Conservation (phyloP, 1,140 invertebrate genomes). For the Pseudachorutes palmiensis region DNA sequence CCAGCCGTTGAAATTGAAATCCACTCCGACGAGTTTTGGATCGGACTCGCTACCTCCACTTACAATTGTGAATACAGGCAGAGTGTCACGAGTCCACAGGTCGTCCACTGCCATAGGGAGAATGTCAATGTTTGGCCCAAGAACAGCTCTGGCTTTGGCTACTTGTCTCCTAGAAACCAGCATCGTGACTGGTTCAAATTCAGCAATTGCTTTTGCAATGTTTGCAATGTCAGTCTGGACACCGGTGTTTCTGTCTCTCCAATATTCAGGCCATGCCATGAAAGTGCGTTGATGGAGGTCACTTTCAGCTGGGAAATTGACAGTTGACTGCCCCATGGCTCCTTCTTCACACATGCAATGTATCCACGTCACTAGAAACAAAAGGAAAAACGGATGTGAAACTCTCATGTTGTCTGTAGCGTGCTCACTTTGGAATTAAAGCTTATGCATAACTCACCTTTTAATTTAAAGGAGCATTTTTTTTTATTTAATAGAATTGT, state of each 20-base stretch:
- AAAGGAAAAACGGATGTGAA: no score
- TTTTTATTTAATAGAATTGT: no score
- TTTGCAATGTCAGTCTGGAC: background rate
- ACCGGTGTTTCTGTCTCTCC: background rate
- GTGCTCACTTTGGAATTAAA: no score
- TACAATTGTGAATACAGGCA: slow-evolving; percentile 3
- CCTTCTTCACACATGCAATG: no score
- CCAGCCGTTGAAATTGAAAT: slow-evolving; percentile 26
- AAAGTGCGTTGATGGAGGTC: background rate
- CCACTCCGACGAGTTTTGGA: background rate
- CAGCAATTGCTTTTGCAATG: background rate
- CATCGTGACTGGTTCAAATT: background rate
- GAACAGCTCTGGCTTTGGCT: slow-evolving; percentile 4
- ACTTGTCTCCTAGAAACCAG: background rate
- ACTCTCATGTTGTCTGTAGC: no score
- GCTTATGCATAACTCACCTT: no score
- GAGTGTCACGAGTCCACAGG: slow-evolving; percentile 14
- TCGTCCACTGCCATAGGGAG: slow-evolving; percentile 2
- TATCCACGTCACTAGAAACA: no score
- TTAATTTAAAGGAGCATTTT: no score
- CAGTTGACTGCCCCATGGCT: no score
- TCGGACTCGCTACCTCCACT: background rate
- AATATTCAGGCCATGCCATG: background rate
- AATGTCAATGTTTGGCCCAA: slow-evolving; percentile 1
- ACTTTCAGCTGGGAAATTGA: background rate